Evolutionary conservation across 2,113 vertebrate genomes (phyloP).

Genomic region (Cardinalis cardinalis): DNA sequence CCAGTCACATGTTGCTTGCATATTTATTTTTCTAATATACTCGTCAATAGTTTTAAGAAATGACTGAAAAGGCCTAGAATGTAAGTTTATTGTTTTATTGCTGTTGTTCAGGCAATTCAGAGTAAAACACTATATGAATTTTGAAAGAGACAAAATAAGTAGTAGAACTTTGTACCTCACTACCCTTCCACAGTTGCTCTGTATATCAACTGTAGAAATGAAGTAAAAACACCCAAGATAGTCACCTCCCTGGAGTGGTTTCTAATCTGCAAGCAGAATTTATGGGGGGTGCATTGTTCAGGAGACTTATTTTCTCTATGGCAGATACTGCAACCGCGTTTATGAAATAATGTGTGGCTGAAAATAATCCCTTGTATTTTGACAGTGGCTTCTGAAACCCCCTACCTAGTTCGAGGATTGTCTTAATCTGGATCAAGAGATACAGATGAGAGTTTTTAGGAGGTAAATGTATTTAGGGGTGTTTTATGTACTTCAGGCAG

Average conservation of each 20-base stretch:
- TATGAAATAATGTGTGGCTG: background rate
- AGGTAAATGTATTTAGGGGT: background rate
- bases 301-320: background rate
- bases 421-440: conserved; percentile 27
- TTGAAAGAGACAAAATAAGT: background rate
- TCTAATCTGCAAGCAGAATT: background rate
- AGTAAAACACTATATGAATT: background rate
- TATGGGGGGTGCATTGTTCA: background rate
- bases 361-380: conserved; percentile 14
- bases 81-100: background rate
- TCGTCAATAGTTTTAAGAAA: background rate
- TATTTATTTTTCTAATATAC: background rate
- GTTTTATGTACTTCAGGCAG: background rate
- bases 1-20: background rate
- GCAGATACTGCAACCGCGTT: background rate
- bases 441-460: background rate
- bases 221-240: background rate
- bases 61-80: background rate
- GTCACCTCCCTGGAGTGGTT: background rate
- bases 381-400: background rate
- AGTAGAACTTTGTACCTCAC: background rate
- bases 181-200: background rate
- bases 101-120: background rate
- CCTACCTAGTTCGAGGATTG: background rate
- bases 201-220: background rate